phyloP scores from a whole-genome alignment of 2,113 vertebrate species.

The pig (Sus scrofa) region DNA sequence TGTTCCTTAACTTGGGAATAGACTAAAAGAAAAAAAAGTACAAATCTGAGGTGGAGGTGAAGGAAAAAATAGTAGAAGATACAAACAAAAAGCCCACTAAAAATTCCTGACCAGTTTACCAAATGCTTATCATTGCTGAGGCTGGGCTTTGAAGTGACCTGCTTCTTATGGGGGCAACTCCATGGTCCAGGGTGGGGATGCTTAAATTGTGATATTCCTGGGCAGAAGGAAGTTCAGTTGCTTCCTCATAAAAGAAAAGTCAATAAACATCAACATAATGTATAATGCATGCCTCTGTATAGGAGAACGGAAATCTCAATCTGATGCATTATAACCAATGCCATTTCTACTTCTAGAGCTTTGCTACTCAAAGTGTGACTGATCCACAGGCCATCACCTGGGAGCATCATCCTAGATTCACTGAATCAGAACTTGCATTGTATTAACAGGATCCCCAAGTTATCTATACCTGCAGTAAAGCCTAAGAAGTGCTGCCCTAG shows the following conservation, averaged over 20 bases:
- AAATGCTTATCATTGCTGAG: neutral
- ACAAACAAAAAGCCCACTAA: neutral
- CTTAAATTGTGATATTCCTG: neutral
- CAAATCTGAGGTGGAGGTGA: neutral
- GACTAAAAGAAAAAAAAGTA: neutral
- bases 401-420: neutral
- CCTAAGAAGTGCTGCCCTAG: neutral
- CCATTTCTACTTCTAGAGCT: neutral
- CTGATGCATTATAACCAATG: neutral
- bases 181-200: too few species aligned
- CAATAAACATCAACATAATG: neutral
- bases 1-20: constrained; percentile 39
- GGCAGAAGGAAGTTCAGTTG: neutral
- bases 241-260: neutral
- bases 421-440: neutral
- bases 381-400: neutral
- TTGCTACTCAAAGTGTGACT: neutral
- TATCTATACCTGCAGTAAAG: neutral
- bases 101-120: neutral
- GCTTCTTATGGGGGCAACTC: neutral
- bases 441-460: neutral
- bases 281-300: neutral
- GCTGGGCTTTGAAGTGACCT: neutral
- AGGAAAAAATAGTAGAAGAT: neutral
- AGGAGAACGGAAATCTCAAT: neutral